Conservation (phyloP, 2,888 invertebrate species). For the Minunthozetes semirufus region DNA sequence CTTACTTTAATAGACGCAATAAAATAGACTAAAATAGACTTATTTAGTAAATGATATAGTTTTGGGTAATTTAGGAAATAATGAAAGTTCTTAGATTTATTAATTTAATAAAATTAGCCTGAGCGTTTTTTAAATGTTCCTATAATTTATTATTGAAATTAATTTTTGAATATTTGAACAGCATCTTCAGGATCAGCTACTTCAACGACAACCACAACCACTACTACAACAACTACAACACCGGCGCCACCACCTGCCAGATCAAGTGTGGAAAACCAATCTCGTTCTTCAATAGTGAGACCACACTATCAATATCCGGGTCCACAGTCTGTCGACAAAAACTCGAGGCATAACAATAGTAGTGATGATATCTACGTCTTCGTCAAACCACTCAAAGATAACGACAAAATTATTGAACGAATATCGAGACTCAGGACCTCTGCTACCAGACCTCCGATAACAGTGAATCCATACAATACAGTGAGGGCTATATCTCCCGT, state of each 20-base stretch:
- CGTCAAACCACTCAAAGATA: conserved; percentile 24
- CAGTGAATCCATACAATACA: conserved; percentile 1
- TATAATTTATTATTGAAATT: neutral
- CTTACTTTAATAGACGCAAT: too few species aligned
- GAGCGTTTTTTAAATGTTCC: neutral
- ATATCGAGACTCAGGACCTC: neutral
- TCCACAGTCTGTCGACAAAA: neutral
- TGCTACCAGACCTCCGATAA: neutral
- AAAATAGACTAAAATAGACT: too few species aligned
- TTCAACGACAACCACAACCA: neutral
- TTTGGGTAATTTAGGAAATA: too few species aligned
- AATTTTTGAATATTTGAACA: neutral
- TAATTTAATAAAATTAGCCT: too few species aligned
- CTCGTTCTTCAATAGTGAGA: neutral
- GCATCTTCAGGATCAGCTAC: neutral
- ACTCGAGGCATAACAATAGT: neutral
- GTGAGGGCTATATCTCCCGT: neutral
- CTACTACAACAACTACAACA: neutral
- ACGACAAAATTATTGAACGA: conserved; percentile 13
- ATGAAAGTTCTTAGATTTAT: too few species aligned
- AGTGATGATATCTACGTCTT: conserved; percentile 13
- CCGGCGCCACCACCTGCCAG: neutral
- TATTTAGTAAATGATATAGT: too few species aligned
- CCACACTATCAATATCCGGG: neutral
- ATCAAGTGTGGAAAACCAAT: neutral